These are phyloP conservation scores for Oscheius sp. DNA, from an alignment of 2,888 invertebrate genomes.

Conservation along the genomic window DNA sequence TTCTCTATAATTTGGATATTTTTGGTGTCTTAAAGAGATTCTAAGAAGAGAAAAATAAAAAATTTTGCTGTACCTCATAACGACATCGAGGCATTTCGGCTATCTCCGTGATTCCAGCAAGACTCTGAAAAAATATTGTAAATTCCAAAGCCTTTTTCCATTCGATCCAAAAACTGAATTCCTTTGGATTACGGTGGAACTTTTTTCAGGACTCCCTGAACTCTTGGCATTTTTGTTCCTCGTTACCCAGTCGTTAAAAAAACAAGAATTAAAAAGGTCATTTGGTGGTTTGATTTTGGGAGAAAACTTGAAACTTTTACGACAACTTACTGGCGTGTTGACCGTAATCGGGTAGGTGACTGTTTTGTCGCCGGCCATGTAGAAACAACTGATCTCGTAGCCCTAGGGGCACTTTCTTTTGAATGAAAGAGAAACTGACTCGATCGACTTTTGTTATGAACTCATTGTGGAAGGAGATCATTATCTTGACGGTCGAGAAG, in stretches of 20 bases:
- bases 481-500: conserved; percentile 66
- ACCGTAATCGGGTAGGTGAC: conserved; percentile 69
- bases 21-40: too few species aligned
- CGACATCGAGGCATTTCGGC: conserved; percentile 65
- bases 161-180: too few species aligned
- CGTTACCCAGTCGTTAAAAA: too few species aligned
- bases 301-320: too few species aligned
- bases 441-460: conserved; percentile 69
- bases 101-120: conserved; percentile 58
- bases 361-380: conserved; percentile 66
- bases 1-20: not conserved
- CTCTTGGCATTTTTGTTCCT: too few species aligned
- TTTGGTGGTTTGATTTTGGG: too few species aligned
- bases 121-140: conserved; percentile 37
- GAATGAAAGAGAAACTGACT: conserved; percentile 37
- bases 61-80: conserved; percentile 56
- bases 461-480: conserved; percentile 69
- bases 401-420: conserved; percentile 30
- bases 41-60: too few species aligned
- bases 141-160: too few species aligned
- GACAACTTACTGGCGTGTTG: conserved; percentile 38
- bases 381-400: conserved; percentile 48
- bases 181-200: too few species aligned
- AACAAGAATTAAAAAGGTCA: not conserved
- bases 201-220: too few species aligned